Evolutionary conservation across 1,140 invertebrate species (phyloP).

Genomic region (Amphibalanus amphitrite): DNA sequence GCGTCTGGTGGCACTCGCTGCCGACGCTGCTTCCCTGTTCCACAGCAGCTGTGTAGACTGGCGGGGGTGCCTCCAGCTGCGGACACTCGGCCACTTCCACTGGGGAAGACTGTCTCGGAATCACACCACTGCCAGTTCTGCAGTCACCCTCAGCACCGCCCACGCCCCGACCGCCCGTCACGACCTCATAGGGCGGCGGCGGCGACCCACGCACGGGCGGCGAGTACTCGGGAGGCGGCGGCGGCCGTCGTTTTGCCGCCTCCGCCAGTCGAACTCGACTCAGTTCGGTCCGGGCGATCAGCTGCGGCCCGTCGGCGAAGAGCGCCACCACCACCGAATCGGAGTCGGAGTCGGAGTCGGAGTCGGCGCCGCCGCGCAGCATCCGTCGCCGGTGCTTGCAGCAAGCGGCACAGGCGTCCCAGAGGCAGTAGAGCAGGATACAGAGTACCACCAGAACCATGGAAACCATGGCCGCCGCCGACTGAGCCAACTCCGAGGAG

Average conservation of each 20-base stretch:
- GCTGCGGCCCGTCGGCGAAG: neutral
- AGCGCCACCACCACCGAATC: neutral
- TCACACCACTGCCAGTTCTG: no score
- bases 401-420: neutral
- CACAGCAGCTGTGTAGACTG: no score
- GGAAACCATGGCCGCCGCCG: neutral
- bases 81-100: no score
- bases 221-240: neutral
- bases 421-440: neutral
- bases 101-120: no score
- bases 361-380: neutral
- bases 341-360: neutral
- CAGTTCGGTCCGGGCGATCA: neutral
- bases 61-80: no score
- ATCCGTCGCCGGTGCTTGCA: neutral
- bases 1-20: no score
- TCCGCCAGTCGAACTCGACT: neutral
- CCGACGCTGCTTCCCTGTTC: no score
- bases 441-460: neutral
- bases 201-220: neutral
- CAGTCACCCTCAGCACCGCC: no score
- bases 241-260: neutral
- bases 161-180: neutral
- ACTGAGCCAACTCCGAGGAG: neutral
- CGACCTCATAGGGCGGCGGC: neutral